Base-by-base conservation (phyloP, 2,888 invertebrate species). In the Tenthredo mesomela region DNA sequence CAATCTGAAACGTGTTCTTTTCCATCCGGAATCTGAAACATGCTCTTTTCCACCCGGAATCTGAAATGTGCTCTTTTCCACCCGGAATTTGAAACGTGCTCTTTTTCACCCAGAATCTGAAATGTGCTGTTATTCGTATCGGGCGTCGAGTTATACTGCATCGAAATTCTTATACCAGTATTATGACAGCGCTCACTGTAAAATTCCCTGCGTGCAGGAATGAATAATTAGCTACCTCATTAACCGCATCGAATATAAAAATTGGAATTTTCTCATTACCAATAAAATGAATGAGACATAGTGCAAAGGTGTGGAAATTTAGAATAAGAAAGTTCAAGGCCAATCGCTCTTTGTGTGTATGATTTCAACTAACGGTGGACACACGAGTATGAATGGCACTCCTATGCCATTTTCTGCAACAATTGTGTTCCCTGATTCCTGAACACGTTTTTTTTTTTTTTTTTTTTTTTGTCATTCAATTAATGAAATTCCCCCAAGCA, bases 171-270 rank as follows among this genome's bases (percentile, higher is more conserved):
- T n/a, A n/a, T n/a, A n/a, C n/a, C n/a, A n/a, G n/a, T n/a, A n/a
- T n/a, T n/a, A n/a, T n/a, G n/a, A n/a, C n/a, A n/a, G n/a, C n/a
- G n/a, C n/a, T n/a, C n/a, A n/a, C n/a, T n/a, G n/a, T n/a, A n/a
- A n/a, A n/a, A n/a, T n/a, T n/a, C n/a, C n/a, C n/a, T n/a, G n/a
- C n/a, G n/a, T n/a, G n/a, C n/a, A n/a, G n/a, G n/a, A n/a, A n/a
- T n/a, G n/a, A n/a, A n/a, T 80, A 77, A 77, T 77, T 54, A 50
- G 6, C 50, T 33, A 33, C 29, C 75, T 77, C n/a, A 77, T 77
- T 25, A 50, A 54, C 4, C 75, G 12, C 43, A 15, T 37, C 4
- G 9, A 43, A 12, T 18, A 43, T 43, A 43, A 21, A 73, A 21
- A 73, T 54, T 29, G 54, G n/a, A 77, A 50, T 77, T 77, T 77